Evolutionary conservation across 1,140 invertebrate species (phyloP), one percentile per base, ranked within the genome.

Genomic region (Cheumatopsyche charites): DNA sequence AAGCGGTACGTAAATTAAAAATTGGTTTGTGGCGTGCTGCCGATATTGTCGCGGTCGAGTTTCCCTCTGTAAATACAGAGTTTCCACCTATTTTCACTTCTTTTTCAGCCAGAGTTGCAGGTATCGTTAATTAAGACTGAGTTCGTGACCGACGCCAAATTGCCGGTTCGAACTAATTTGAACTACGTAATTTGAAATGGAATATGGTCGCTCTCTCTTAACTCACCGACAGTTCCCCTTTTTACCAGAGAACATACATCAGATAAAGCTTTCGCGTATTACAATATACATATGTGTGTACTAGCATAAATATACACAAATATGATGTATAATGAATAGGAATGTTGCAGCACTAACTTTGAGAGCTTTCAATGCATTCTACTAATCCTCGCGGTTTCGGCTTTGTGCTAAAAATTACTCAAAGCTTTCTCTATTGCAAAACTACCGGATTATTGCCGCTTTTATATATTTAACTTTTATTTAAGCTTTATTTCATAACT

Each of bases 1-100:
- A 13, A 43, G 26, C 58, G n/a, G 63, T 61, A 70, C 49, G 73
- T 69, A 72, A 72, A 75, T 75, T 75, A 75, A 75, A 75, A 75
- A 75, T 75, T 72, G 74, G 70, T 72, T 70, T 72, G 70, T 75
- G 67, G 74, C 74, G 74, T 75, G 74, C 70, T 70, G 13, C 43
- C 42, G 62, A 68, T 70, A 62, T 73, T 63, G 66, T 52, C 67
- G 61, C 25, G 42, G 66, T 52, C 62, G 45, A n/a, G 49, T 52
- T 65, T 65, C 62, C 67, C 62, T 73, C 25, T 73, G 67, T 70
- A 69, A 73, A 73, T 68, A 73, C 49, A 3, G 58, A 62, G 47
- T 42, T 42, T 29, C 25, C 66, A 58, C 47, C 66, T 68, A 43
- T 68, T 68, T 52, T 55, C 9, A 55, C 42, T 68, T 55, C 13